phyloP scores from a whole-genome alignment of 1,140 invertebrate species.

The Adoxophyes honmai region DNA sequence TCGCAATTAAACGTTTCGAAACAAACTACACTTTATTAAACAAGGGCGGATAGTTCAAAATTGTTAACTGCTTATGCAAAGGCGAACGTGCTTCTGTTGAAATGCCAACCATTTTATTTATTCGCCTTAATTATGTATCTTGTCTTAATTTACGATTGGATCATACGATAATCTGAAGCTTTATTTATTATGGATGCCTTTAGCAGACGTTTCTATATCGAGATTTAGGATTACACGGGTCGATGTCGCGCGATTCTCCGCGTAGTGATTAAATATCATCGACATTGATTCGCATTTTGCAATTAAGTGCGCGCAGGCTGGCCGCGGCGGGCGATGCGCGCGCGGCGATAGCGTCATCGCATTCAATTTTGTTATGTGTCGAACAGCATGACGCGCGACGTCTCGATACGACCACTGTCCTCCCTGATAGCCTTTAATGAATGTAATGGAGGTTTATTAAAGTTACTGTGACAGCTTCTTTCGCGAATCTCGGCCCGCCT shows the following conservation, averaged over 20 bases:
- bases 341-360: conserved; percentile 68
- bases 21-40: conserved; percentile 74
- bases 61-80: conserved; percentile 51
- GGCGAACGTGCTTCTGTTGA: conserved; percentile 74
- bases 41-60: conserved; percentile 70
- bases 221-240: conserved; percentile 70
- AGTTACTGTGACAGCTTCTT: conserved; percentile 59
- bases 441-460: conserved; percentile 75
- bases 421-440: conserved; percentile 70
- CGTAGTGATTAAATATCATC: conserved; percentile 68
- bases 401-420: conserved; percentile 64
- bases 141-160: conserved; percentile 78
- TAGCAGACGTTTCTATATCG: conserved; percentile 70
- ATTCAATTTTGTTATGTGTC: conserved; percentile 72
- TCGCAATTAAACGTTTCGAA: conserved; percentile 74
- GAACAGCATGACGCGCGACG: conserved; percentile 64
- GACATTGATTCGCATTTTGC: conserved; percentile 65
- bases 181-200: conserved; percentile 75
- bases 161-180: conserved; percentile 75
- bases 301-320: conserved; percentile 55
- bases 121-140: conserved; percentile 77
- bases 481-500: conserved; percentile 43
- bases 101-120: conserved; percentile 77
- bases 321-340: conserved; percentile 43
- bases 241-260: conserved; percentile 43